Base-by-base conservation (phyloP, 1,140 invertebrate genomes). In the Anastrepha ludens region DNA sequence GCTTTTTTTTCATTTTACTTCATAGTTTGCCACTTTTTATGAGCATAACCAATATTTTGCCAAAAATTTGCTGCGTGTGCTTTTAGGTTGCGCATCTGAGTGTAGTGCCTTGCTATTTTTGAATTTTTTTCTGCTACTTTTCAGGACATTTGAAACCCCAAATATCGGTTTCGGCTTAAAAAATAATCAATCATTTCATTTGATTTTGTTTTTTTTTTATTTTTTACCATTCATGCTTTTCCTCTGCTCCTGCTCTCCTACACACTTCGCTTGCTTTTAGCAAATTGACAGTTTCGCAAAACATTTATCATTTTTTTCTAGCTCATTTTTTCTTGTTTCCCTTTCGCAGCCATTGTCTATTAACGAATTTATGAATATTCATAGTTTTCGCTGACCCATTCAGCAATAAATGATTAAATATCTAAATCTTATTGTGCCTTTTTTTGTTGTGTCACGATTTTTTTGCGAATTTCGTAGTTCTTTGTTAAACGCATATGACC, bases 121-220 rank as follows among this genome's bases (percentile, higher is more conserved):
- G 15, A 74, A 29, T 20, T 81, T 81, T 81, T 81, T 81, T 81
- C 74, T 15, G 6, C 9, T 0, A 81, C 20, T 55, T 81, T 55
- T 55, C 17, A 8, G 44, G 17, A n/a, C 47, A 81, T 81, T 81
- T 81, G 17, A 55, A 81, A 81, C 44, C 47, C 74, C 74, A 81
- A 81, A 81, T 81, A 81, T 81, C 74, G 74, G 74, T 50, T 55
- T 81, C 74, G 50, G 74, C 74, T 81, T 81, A 81, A 81, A 81
- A 81, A 81, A 55, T 81, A 55, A 81, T 81, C 74, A 81, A 81
- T 81, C 74, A 81, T 29, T 29, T 29, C 29, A 29, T 29, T 29
- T 29, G 29, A 81, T 13, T 81, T 29, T 81, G 4, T 81, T 58
- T 58, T 67, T 74, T 13, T 13, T 0, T 39, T 1, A 15, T 4